Conservation (phyloP, 2,113 vertebrate species). For the Sus scrofa region DNA sequence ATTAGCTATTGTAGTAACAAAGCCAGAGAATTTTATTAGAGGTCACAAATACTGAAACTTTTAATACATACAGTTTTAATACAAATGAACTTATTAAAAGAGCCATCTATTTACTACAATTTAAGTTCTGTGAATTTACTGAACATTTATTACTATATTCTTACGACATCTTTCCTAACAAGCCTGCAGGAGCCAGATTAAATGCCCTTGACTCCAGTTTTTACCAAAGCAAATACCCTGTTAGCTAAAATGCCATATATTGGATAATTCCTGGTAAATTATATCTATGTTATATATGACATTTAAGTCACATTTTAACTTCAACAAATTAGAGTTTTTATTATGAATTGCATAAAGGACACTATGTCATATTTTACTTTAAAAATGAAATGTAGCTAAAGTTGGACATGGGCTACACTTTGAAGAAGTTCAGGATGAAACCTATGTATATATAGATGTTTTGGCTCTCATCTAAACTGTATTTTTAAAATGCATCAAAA, state of each 20-base stretch:
- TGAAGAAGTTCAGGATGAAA: constrained; percentile 61
- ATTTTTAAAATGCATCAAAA: constrained; percentile 58
- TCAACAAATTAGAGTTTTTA: constrained; percentile 53
- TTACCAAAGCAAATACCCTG: constrained; percentile 44
- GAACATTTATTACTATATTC: constrained; percentile 58
- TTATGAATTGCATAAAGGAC: constrained; percentile 43
- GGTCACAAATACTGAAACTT: constrained; percentile 79
- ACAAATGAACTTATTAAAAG: constrained; percentile 66
- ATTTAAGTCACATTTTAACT: constrained; percentile 34
- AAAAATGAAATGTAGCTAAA: neutral
- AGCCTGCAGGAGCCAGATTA: constrained; percentile 49
- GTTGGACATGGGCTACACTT: neutral
- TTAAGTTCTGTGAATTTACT: constrained; percentile 64
- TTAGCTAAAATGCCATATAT: constrained; percentile 42
- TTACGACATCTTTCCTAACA: constrained; percentile 44
- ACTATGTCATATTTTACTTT: constrained; percentile 30
- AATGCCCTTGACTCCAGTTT: constrained; percentile 42
- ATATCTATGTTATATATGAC: neutral
- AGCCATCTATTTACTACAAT: constrained; percentile 67
- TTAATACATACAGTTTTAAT: constrained; percentile 76
- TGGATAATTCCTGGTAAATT: constrained; percentile 58
- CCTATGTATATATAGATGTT: neutral
- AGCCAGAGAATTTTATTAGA: constrained; percentile 72
- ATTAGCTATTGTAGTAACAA: constrained; percentile 74
- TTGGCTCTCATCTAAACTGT: constrained; percentile 49